Evolutionary conservation across 1,140 invertebrate genomes (phyloP).

Genomic region (Sweltsa coloradensis): DNA sequence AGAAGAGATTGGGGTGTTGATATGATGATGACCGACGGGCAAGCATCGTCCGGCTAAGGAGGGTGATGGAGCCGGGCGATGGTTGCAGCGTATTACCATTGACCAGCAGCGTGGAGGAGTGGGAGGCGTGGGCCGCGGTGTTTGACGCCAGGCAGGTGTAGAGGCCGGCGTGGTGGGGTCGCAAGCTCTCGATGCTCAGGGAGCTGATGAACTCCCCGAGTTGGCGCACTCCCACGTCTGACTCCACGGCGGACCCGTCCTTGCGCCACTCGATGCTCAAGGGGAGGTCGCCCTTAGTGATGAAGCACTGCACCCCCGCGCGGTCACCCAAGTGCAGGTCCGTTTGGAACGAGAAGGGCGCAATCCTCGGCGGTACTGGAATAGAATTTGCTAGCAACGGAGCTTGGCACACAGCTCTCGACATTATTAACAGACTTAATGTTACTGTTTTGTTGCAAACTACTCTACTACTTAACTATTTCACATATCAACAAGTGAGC

Average conservation of each 20-base stretch:
- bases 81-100: constrained; percentile 45
- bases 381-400: too few species aligned
- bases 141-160: constrained; percentile 31
- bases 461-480: too few species aligned
- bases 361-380: constrained; percentile 54
- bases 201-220: constrained; percentile 45
- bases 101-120: constrained; percentile 38
- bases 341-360: constrained; percentile 50
- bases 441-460: too few species aligned
- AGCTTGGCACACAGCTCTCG: too few species aligned
- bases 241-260: constrained; percentile 4
- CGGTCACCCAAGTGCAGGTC: constrained; percentile 50
- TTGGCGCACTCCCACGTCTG: neutral
- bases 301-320: constrained; percentile 46
- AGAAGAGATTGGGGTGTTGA: constrained; percentile 14
- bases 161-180: constrained; percentile 29
- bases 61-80: constrained; percentile 1
- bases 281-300: constrained; percentile 62
- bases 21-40: neutral
- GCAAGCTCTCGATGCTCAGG: constrained; percentile 37
- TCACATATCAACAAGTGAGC: too few species aligned
- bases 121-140: constrained; percentile 23
- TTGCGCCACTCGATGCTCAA: constrained; percentile 56
- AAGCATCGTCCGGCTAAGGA: constrained; percentile 4
- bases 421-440: too few species aligned